Evolutionary conservation across 2,797 vertebrate genomes (phyloP).

Genomic region (Pagetopsis macropterus): DNA sequence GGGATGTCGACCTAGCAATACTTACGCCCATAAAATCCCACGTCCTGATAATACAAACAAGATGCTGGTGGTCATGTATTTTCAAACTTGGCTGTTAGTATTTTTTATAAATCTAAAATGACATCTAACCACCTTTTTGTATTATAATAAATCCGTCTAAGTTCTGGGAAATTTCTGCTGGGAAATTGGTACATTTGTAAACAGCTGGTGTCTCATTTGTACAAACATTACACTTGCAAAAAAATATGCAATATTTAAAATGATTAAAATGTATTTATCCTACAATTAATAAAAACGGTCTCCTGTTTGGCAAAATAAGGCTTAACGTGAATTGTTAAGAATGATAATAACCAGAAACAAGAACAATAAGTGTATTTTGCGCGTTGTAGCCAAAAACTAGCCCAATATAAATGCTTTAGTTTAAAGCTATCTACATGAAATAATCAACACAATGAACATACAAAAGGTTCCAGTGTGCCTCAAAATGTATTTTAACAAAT

Average conservation of each 20-base stretch:
- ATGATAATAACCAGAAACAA: background rate
- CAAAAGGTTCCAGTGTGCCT: background rate
- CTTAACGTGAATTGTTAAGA: background rate
- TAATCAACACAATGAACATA: background rate
- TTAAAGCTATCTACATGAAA: background rate
- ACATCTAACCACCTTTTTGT: background rate
- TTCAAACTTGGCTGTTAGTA: background rate
- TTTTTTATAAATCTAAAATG: background rate
- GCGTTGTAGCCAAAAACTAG: background rate
- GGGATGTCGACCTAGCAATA: background rate
- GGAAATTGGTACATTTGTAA: background rate
- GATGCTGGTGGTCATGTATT: background rate
- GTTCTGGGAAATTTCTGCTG: background rate
- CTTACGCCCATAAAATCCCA: slow-evolving; percentile 4
- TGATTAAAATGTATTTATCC: background rate
- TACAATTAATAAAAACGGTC: background rate
- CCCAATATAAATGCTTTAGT: background rate
- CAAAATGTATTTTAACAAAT: background rate
- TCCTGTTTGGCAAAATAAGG: background rate
- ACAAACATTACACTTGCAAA: background rate
- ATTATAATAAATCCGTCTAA: background rate
- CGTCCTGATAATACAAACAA: background rate
- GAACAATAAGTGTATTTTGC: background rate
- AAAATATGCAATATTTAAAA: background rate
- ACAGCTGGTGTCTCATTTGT: background rate